phyloP scores from a whole-genome alignment of 30 jellyfish, hydroid and myxozoan genomes.

The Rhopilema esculentum region DNA sequence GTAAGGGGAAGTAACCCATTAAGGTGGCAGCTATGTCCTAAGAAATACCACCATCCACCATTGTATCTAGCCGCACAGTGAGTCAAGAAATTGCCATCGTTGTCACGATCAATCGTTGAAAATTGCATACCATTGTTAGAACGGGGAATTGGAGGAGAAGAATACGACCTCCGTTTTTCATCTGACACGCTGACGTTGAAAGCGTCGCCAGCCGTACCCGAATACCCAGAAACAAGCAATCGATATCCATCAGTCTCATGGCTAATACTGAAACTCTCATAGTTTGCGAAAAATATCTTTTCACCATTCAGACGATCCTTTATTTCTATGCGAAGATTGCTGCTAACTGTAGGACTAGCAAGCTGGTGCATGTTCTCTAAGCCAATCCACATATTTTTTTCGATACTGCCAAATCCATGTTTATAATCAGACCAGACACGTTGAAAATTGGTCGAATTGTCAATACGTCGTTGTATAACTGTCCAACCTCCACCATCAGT shows the following conservation, averaged over 20 bases:
- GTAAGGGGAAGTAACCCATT: not conserved
- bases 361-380: constrained; percentile 7
- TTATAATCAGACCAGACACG: constrained; percentile 16
- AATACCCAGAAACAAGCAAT: not conserved
- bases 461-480: constrained; percentile 7
- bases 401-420: constrained; percentile 36
- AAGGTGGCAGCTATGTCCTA: not conserved
- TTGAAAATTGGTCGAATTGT: constrained; percentile 5
- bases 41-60: not conserved
- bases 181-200: not conserved
- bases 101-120: not conserved
- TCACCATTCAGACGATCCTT: not conserved
- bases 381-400: constrained; percentile 6
- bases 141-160: too few species aligned
- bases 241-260: constrained; percentile 20
- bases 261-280: constrained; percentile 3
- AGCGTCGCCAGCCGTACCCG: not conserved
- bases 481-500: constrained; percentile 39
- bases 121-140: too few species aligned
- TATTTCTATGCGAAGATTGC: not conserved
- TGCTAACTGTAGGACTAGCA: not conserved
- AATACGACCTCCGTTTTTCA: too few species aligned
- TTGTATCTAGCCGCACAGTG: not conserved
- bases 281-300: constrained; percentile 5
- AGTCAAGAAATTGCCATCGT: too few species aligned